Evolutionary conservation across 37 sponge, comb jelly and placozoan species (phyloP), one percentile per base, ranked within the genome.

Genomic region (Ephydatia muelleri): DNA sequence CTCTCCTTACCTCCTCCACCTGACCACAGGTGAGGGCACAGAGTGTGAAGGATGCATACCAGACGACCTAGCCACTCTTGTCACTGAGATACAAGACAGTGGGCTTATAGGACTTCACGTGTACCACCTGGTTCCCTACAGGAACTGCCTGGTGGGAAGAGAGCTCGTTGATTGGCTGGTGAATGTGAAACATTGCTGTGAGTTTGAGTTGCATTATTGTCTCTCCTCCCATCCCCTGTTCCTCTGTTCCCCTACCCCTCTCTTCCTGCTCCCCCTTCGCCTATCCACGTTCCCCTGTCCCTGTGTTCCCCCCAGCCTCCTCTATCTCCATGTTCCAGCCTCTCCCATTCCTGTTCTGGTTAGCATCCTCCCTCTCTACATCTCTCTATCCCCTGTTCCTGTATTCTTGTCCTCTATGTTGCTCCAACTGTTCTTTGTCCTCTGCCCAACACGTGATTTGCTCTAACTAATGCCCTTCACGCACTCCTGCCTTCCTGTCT

Each of bases 101-200:
- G 90, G 91, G 11, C 78, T 97, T 23, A 76, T 95, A 37, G 69
- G 77, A 21, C 76, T 65, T 5, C 97, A 95, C 78, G 86, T 86
- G 25, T 89, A 93, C 36, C 91, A 89, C 35, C 84, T 98, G 14
- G 74, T 82, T n/a, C 70, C 36, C 28, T 89, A 96, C 76, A 88
- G 91, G 80, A 85, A 91, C 80, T 72, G 76, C 32, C 90, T 98
- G 31, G 71, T 90, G 22, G 99, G 97, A 23, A 72, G 48, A 21
- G 94, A 98, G 0, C 82, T 96, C 0, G 95, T 96, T 5, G 84
- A 88, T 5, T 97, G 95, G 93, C 86, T 98, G 68, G 73, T 91
- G 38, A 25, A 65, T 19, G 67, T 76, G 4, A 94, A 94, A 9
- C 14, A 30, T 75, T 70, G 23, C 14, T 72, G 71, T 68, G 31